phyloP scores from a whole-genome alignment of 2,113 vertebrate genomes.

The Gavia stellata region DNA sequence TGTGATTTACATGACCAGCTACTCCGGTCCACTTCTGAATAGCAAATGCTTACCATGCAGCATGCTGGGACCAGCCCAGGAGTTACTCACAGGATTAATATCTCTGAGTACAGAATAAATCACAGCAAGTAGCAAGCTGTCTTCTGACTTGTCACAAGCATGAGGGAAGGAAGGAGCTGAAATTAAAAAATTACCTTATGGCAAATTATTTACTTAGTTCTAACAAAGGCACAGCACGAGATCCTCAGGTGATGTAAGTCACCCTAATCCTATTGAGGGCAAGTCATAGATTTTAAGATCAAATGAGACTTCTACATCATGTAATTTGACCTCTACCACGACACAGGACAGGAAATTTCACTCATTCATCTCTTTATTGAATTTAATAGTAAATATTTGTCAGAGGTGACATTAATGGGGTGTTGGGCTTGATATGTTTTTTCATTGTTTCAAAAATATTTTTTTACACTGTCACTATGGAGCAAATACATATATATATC shows the following conservation, averaged over 20 bases:
- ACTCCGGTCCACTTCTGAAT: not conserved
- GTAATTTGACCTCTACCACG: not conserved
- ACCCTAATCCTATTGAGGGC: not conserved
- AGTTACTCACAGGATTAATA: not conserved
- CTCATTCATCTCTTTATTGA: not conserved
- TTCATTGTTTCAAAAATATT: not conserved
- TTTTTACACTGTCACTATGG: not conserved
- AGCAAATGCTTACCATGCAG: not conserved
- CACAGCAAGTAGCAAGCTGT: not conserved
- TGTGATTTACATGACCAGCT: not conserved
- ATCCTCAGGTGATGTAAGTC: not conserved
- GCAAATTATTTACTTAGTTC: not conserved
- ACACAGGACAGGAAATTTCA: not conserved
- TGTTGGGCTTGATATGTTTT: not conserved
- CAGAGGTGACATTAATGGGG: not conserved
- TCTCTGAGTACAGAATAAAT: not conserved
- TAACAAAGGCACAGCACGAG: not conserved
- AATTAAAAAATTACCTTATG: not conserved
- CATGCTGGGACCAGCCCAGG: not conserved
- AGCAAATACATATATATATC: not conserved
- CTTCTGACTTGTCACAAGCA: not conserved
- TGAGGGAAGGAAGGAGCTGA: not conserved
- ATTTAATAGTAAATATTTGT: not conserved
- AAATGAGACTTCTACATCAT: not conserved
- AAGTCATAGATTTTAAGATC: not conserved